These are phyloP conservation scores for Ferdinandea cuprea DNA, from an alignment of 2,888 invertebrate genomes.

Conservation along the genomic window DNA sequence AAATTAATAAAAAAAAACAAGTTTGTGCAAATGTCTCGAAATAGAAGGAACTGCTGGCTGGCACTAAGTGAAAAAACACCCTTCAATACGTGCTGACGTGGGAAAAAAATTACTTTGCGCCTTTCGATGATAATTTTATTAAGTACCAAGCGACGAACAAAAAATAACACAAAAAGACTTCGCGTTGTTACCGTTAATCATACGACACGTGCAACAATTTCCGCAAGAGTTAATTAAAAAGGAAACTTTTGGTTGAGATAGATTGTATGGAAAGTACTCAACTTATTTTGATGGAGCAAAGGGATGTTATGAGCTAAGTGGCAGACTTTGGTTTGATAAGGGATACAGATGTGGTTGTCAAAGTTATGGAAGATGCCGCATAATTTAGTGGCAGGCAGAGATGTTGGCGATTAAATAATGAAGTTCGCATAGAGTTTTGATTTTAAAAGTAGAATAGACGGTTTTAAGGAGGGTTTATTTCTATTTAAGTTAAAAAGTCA, in stretches of 20 bases:
- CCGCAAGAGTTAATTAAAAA: conserved; percentile 52
- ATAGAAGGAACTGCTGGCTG: too few relatives aligned
- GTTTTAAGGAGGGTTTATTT: neutral
- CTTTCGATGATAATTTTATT: conserved; percentile 8
- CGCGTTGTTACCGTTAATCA: conserved; percentile 48
- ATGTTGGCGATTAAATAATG: conserved; percentile 8
- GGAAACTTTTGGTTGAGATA: conserved; percentile 27
- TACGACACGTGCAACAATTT: conserved; percentile 52
- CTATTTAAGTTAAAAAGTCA: neutral
- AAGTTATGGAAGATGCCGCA: conserved; percentile 34
- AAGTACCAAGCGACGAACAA: neutral
- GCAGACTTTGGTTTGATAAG: conserved; percentile 35
- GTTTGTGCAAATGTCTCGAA: too few relatives aligned
- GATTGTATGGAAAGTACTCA: conserved; percentile 23
- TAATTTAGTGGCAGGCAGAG: conserved; percentile 30
- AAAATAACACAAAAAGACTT: conserved; percentile 1
- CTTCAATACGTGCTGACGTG: neutral
- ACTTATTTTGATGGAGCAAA: conserved; percentile 10
- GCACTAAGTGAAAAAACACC: too few relatives aligned
- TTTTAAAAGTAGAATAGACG: neutral
- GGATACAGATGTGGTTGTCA: conserved; percentile 50
- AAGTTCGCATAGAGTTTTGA: conserved; percentile 4
- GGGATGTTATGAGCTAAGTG: conserved; percentile 10
- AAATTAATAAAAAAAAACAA: too few relatives aligned
- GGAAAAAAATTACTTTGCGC: neutral